Base-by-base conservation (phyloP, 2,888 invertebrate genomes). In the Ophion slaviceki region DNA sequence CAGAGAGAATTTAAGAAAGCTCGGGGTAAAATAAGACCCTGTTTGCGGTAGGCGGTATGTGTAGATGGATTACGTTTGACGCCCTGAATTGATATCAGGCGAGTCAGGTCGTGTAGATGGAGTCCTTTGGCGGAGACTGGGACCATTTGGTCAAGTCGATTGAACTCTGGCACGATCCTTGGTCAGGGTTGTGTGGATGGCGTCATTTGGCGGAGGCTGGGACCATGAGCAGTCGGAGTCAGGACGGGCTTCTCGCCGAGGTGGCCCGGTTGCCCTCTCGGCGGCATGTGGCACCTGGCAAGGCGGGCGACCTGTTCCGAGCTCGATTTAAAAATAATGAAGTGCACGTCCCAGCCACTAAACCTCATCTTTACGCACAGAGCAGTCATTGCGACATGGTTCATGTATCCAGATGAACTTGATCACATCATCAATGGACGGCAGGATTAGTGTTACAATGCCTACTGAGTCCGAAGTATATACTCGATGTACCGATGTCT, bases 1-100 rank as follows among this genome's bases (percentile, higher is more conserved):
- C 36, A 89, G 7, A 78, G 89, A n/a, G 86, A 88, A 14, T 14
- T 88, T 53, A 87, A 84, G 67, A 89, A 86, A 78, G 59, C 86
- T 1, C 68, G 77, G 2, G 81, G 83, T 4, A 84, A 82, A 32
- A 84, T 70, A 36, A 24, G 24, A 87, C 74, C 24, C 78, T 89
- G 2, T 87, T 88, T 45, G 81, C 87, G 68, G 87, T 64, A 66
- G 85, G 79, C 67, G 75, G 82, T 57, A 47, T 88, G 28, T 67
- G 32, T 32, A 75, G 70, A 66, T 87, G 83, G 87, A 57, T 86
- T 3, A 80, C 86, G 4, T 87, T 87, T 36, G 80, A 87, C 32
- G 84, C 87, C 14, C 64, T 76, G 61, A 79, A 86, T 11, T 86
- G 72, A 47, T 10, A 17, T 67, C 17, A 82, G 82, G 71, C 64